phyloP scores from a whole-genome alignment of 2,888 invertebrate genomes.

The Epinotia demarniana region DNA sequence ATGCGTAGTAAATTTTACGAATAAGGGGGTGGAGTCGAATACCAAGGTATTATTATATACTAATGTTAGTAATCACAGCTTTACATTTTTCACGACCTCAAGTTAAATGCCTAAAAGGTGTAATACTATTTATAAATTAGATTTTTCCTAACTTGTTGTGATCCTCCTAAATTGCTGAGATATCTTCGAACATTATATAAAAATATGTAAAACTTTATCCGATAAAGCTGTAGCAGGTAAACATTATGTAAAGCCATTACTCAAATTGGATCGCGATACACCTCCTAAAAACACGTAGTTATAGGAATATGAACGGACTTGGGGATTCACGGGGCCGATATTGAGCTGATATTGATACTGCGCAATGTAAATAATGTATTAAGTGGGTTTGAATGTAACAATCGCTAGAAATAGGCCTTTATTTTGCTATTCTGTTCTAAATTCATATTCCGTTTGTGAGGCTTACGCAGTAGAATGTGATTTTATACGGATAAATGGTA shows the following conservation, averaged over 20 bases:
- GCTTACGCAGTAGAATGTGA: slow-evolving; percentile 7
- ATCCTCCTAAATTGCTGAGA: too few relatives aligned
- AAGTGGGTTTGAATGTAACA: slow-evolving; percentile 25
- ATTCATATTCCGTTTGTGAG: slow-evolving; percentile 6
- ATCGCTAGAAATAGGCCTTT: slow-evolving; percentile 30
- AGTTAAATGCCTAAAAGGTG: too few relatives aligned
- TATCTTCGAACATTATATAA: too few relatives aligned
- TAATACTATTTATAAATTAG: too few relatives aligned
- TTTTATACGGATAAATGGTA: not conserved
- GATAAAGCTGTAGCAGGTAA: slow-evolving; percentile 8
- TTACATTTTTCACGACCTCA: too few relatives aligned
- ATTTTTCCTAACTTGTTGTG: too few relatives aligned
- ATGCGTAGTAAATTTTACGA: too few relatives aligned
- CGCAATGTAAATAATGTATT: slow-evolving; percentile 40
- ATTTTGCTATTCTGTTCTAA: slow-evolving; percentile 19
- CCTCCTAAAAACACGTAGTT: slow-evolving; percentile 7
- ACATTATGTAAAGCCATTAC: slow-evolving; percentile 24
- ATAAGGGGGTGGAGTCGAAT: too few relatives aligned
- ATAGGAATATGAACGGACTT: slow-evolving; percentile 31
- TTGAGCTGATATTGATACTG: slow-evolving; percentile 29
- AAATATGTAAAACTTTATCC: not conserved
- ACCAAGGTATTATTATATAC: too few relatives aligned
- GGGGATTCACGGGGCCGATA: slow-evolving; percentile 30
- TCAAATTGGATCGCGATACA: slow-evolving; percentile 29
- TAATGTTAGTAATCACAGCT: too few relatives aligned